Evolutionary conservation across 2,797 vertebrate species (phyloP), one percentile per base, ranked within the genome.

Genomic region (Gadopsis bispinosus): DNA sequence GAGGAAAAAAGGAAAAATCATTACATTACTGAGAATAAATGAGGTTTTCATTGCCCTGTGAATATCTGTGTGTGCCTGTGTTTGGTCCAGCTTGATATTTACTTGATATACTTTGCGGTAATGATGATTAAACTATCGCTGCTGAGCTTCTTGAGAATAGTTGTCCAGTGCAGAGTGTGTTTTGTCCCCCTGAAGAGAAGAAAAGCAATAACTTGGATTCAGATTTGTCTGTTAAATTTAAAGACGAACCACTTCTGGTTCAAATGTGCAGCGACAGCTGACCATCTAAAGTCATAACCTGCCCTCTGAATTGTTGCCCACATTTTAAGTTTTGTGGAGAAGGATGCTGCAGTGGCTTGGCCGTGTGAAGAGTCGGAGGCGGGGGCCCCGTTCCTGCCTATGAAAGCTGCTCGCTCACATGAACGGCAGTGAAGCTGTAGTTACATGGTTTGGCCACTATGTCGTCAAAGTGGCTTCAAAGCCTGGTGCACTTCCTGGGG

Each of bases 1-100:
- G 13, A 48, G 58, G 19, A 55, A 64, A 62, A 63, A n/a, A 13
- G 4, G 12, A 55, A 33, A 19, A 31, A 75, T 77, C 41, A 86
- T 84, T 61, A 39, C 31, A 33, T 65, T 35, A 50, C 19, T 48
- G 59, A 7, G 4, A 51, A 61, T 74, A 56, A 45, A 31, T 80
- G 56, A 20, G 29, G 8, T 68, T 73, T 50, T 14, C 5, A 5
- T 39, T 45, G 29, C 54, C 4, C 12, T 7, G 4, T 54, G 56
- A 56, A 4, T 47, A 17, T 47, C 11, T 33, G 22, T 51, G 39
- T 47, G 45, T 33, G 12, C n/a, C 2, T 55, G 37, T 26, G n/a
- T 65, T 19, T 22, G 31, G 29, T 70, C 45, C 31, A 35, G 56
- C 51, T 72, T 35, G 3, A 50, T 51, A 6, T 48, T 47, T 17